phyloP scores from a whole-genome alignment of 2,888 invertebrate genomes.

The Metopia argyrocephala region DNA sequence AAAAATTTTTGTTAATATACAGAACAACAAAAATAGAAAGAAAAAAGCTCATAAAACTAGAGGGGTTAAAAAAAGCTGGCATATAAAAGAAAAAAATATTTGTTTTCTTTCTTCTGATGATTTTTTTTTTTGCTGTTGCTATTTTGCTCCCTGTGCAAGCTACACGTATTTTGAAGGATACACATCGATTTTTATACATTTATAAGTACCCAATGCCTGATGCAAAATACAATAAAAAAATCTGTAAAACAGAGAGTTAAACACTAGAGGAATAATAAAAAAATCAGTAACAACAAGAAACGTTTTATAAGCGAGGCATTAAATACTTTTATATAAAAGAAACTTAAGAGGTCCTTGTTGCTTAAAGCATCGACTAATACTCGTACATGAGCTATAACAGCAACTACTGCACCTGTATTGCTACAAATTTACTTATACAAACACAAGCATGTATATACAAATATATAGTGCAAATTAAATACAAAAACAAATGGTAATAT shows the following conservation, averaged over 20 bases:
- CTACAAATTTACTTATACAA: not conserved
- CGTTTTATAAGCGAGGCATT: constrained; percentile 57
- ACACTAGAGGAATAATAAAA: constrained; percentile 42
- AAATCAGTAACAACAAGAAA: constrained; percentile 32
- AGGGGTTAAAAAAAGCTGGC: constrained; percentile 46
- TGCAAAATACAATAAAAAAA: constrained; percentile 31
- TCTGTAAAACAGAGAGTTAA: constrained; percentile 40
- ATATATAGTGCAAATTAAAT: constrained; percentile 28
- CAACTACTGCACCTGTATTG: not conserved
- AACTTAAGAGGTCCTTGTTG: constrained; percentile 47
- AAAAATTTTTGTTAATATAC: constrained; percentile 24
- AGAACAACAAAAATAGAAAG: constrained; percentile 34
- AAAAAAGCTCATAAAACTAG: constrained; percentile 12
- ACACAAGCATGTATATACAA: not conserved
- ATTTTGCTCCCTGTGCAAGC: constrained; percentile 33
- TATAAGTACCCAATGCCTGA: constrained; percentile 48
- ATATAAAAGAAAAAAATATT: constrained; percentile 40
- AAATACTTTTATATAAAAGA: constrained; percentile 54
- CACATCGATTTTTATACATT: constrained; percentile 51
- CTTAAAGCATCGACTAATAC: constrained; percentile 34
- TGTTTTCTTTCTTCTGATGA: constrained; percentile 43
- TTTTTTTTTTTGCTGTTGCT: constrained; percentile 25
- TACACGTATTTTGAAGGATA: constrained; percentile 55
- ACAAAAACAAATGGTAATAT: not conserved
- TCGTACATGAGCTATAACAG: not conserved